Evolutionary conservation across 2,113 vertebrate genomes (phyloP).

Genomic region (Mobula birostris): DNA sequence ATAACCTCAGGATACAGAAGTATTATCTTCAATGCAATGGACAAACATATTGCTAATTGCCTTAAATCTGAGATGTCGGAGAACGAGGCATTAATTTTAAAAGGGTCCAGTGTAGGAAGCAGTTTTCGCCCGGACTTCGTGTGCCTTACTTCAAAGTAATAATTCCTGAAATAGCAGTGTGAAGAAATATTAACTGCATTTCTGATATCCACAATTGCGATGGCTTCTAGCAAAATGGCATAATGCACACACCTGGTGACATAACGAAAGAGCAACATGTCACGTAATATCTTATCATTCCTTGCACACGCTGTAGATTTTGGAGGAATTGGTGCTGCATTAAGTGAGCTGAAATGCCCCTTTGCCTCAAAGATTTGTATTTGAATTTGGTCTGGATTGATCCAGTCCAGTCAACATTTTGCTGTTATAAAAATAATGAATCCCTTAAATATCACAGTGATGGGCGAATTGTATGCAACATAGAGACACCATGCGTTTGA

Average conservation of each 20-base stretch:
- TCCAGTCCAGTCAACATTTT: not conserved
- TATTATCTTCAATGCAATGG: not conserved
- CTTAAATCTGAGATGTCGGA: no score
- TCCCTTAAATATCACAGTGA: not conserved
- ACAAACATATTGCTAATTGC: not conserved
- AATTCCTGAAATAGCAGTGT: not conserved
- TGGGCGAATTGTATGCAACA: not conserved
- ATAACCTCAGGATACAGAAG: not conserved
- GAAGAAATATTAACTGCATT: not conserved
- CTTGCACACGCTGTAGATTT: not conserved
- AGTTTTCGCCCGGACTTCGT: not conserved
- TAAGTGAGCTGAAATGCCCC: not conserved
- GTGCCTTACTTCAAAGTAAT: not conserved
- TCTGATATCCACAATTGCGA: not conserved
- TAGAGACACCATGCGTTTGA: not conserved
- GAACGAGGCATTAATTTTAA: not conserved
- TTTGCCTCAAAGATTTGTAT: not conserved
- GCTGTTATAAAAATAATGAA: not conserved
- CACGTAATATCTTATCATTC: not conserved
- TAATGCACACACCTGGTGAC: not conserved
- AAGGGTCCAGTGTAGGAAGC: not conserved
- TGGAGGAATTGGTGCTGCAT: not conserved
- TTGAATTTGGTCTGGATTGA: not conserved
- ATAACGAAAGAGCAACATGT: not conserved
- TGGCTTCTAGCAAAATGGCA: not conserved